Evolutionary conservation across 2,113 vertebrate species (phyloP), one percentile per base, ranked within the genome.

Genomic region (Anolis carolinensis): DNA sequence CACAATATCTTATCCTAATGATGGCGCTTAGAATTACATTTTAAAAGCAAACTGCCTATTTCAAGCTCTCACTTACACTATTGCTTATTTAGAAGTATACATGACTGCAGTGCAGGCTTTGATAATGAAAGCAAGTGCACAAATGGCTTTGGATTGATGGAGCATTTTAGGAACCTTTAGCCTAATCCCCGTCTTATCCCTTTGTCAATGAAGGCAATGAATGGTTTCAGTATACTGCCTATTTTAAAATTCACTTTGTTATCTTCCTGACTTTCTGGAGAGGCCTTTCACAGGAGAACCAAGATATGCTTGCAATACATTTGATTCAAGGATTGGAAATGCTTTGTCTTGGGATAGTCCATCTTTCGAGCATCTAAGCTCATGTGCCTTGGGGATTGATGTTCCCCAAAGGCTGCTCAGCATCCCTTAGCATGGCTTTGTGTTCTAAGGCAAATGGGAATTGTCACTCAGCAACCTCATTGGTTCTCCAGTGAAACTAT

Each of bases 151-250:
- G 39, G 27, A 82, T 16, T 44, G 65, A 79, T 59, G 18, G 50
- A 39, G 39, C 32, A 79, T 85, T 85, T 85, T 62, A 70, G 25
- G 36, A 79, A 36, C 39, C 30, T 85, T 44, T 18, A 71, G 14
- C 9, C 27, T 79, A 36, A 67, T 84, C n/a, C n/a, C 11, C 39
- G 32, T 5, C 14, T 67, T 36, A 27, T 77, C 63, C 48, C 65
- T 30, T 7, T n/a, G 34, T 55, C 63, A 59, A 39, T 1, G 9
- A 27, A 70, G 25, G 39, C 67, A 36, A 70, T 70, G 62, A 68
- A 70, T 52, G 32, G 70, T 50, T 50, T 71, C n/a, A 55, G 67
- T 25, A 71, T 71, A 48, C 32, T 52, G 44, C 67, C 30, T 71
- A 16, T 70, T 79, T 55, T 44, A 71, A 70, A 48, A 79, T 52